These are phyloP conservation scores for Drosophila watanabei DNA, from an alignment of 1,140 invertebrate genomes.

Conservation along the genomic window DNA sequence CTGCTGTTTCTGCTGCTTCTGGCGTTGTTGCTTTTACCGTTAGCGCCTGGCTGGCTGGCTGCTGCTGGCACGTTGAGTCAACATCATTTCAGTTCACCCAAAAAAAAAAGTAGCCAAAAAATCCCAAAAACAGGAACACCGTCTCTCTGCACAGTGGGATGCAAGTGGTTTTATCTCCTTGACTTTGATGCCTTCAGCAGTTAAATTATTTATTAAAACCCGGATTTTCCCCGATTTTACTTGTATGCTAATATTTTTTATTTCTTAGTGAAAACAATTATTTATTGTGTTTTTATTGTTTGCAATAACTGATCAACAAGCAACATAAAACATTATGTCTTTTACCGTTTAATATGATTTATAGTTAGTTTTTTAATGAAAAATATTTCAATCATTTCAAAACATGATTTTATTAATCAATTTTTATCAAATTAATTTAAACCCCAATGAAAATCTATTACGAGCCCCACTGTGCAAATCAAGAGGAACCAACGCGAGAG, in stretches of 20 bases:
- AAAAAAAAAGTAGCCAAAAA: conserved; percentile 36
- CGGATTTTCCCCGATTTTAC: background rate
- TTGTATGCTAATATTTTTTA: background rate
- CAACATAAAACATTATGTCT: background rate
- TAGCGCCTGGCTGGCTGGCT: conserved; percentile 58
- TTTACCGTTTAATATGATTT: background rate
- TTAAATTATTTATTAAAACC: background rate
- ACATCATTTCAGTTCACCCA: conserved; percentile 57
- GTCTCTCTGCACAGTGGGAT: conserved; percentile 31
- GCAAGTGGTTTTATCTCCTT: background rate
- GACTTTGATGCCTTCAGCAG: background rate
- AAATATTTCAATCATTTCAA: too few relatives aligned
- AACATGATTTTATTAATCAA: too few relatives aligned
- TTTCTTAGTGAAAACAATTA: too few relatives aligned
- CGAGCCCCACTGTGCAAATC: conserved; percentile 25
- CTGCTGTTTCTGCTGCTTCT: conserved; percentile 13
- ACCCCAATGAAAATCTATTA: background rate
- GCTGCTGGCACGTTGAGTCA: conserved; percentile 61
- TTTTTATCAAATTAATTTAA: background rate
- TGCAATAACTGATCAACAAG: background rate
- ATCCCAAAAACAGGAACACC: conserved; percentile 26
- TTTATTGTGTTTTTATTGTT: too few relatives aligned
- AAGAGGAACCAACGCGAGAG: conserved; percentile 17
- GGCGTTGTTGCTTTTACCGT: conserved; percentile 22
- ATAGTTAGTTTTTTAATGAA: too few relatives aligned